Conservation (phyloP, 2,888 invertebrate genomes). For the Homarus gammarus region DNA sequence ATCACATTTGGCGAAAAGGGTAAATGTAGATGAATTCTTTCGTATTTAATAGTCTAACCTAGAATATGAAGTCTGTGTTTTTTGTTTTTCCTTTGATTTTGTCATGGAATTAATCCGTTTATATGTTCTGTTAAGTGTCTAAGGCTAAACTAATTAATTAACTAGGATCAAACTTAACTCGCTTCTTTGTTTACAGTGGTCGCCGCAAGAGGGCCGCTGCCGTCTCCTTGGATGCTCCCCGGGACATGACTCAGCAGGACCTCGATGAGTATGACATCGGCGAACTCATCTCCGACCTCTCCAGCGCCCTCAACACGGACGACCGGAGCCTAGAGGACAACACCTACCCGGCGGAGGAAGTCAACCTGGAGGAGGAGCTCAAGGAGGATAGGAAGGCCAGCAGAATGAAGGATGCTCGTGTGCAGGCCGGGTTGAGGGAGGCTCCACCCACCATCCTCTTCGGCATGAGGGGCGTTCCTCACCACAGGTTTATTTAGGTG, state of each 20-base stretch:
- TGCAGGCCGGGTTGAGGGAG: neutral
- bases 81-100: too few species aligned
- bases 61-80: too few species aligned
- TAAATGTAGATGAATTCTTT: too few species aligned
- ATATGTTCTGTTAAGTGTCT: too few species aligned
- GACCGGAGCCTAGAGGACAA: conserved; percentile 27
- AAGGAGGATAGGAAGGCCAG: conserved; percentile 20
- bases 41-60: too few species aligned
- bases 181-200: conserved; percentile 64
- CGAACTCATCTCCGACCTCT: conserved; percentile 39
- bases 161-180: too few species aligned
- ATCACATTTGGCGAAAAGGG: too few species aligned
- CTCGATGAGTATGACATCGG: conserved; percentile 40
- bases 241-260: conserved; percentile 15
- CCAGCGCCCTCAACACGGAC: conserved; percentile 15
- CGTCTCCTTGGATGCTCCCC: conserved; percentile 14
- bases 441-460: conserved; percentile 12
- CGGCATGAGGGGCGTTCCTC: conserved; percentile 40
- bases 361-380: conserved; percentile 18
- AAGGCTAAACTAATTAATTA: too few species aligned
- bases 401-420: neutral
- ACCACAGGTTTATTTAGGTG: conserved; percentile 57
- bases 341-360: conserved; percentile 13
- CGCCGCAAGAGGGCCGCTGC: conserved; percentile 70
- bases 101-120: too few species aligned